Conservation (phyloP, 2,888 invertebrate genomes). For the Epinotia demarniana region DNA sequence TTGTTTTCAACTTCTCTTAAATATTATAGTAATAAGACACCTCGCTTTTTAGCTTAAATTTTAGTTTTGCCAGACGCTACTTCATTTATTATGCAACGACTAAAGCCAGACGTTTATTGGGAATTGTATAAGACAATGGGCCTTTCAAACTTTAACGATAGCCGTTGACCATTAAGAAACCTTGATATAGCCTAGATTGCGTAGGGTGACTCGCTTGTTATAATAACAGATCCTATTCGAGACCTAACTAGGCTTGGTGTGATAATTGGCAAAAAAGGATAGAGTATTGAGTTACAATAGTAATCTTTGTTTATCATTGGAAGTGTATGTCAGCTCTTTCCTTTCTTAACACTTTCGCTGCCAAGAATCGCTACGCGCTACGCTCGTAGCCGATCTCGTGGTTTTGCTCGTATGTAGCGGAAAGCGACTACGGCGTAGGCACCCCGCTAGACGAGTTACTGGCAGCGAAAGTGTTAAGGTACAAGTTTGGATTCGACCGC, state of each 20-base stretch:
- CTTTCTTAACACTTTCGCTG: too few species aligned
- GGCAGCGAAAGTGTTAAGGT: too few species aligned
- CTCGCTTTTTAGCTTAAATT: too few species aligned
- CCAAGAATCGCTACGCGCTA: too few species aligned
- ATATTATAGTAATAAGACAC: too few species aligned
- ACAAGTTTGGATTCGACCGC: too few species aligned
- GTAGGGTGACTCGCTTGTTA: conserved; percentile 29
- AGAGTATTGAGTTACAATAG: conserved; percentile 5
- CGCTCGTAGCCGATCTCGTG: too few species aligned
- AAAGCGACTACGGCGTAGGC: too few species aligned
- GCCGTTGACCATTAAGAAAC: conserved; percentile 9
- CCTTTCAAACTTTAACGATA: conserved; percentile 20
- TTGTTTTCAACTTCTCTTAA: too few species aligned
- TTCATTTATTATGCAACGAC: not conserved
- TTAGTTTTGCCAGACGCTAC: not conserved
- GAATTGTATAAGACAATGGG: conserved; percentile 20
- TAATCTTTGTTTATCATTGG: not conserved
- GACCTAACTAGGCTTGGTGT: conserved; percentile 10
- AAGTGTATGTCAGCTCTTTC: not conserved
- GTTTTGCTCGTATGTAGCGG: too few species aligned
- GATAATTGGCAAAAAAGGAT: conserved; percentile 10
- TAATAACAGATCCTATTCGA: conserved; percentile 13
- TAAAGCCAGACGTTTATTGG: not conserved
- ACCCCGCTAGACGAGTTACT: too few species aligned
- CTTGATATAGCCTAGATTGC: conserved; percentile 1